Evolutionary conservation across 2,888 invertebrate species (phyloP).

Genomic region (Drosophila dives): DNA sequence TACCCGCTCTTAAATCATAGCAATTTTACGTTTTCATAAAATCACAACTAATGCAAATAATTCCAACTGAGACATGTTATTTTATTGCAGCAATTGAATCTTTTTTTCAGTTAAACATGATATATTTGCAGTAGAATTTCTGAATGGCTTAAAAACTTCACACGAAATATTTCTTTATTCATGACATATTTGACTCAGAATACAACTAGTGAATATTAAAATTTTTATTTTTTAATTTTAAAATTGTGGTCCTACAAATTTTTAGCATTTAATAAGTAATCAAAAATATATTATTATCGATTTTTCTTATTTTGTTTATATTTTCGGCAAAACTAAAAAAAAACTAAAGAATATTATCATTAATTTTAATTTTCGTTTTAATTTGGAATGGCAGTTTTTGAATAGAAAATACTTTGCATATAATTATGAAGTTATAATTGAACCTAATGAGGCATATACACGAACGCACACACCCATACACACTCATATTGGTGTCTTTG

Average conservation of each 20-base stretch:
- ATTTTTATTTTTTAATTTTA: no score
- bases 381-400: not conserved
- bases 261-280: not conserved
- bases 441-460: not conserved
- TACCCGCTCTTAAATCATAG: not conserved
- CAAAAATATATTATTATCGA: not conserved
- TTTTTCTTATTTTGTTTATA: not conserved
- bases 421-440: conserved; percentile 9
- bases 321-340: no score
- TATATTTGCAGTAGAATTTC: not conserved
- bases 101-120: not conserved
- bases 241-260: no score
- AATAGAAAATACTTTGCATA: not conserved
- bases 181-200: no score
- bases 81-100: not conserved
- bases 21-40: not conserved
- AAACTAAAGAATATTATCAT: not conserved
- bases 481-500: not conserved
- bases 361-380: not conserved
- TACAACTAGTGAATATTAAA: no score
- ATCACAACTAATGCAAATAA: not conserved
- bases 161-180: not conserved
- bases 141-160: not conserved
- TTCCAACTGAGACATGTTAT: not conserved
- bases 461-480: no score